phyloP scores from a whole-genome alignment of 2,888 invertebrate genomes.

The Dioctria rufipes region DNA sequence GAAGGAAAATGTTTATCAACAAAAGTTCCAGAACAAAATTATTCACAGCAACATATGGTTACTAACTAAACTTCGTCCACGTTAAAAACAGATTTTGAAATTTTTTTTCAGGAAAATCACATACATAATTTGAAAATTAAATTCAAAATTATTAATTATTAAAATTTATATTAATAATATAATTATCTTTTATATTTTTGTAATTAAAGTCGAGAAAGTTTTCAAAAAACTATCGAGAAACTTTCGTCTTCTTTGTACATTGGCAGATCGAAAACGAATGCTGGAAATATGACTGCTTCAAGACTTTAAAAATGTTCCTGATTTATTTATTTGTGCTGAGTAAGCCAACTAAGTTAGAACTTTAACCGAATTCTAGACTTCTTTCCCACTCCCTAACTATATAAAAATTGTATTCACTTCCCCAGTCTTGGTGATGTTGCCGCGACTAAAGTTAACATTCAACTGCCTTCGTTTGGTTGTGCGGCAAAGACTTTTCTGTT shows the following conservation, averaged over 20 bases:
- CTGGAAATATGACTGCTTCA: not conserved
- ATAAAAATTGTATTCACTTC: not conserved
- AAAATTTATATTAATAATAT: not conserved
- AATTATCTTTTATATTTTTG: not conserved
- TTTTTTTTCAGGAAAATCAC: not conserved
- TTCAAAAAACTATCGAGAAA: not conserved
- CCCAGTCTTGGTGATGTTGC: conserved; percentile 58
- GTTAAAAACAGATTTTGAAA: conserved; percentile 2
- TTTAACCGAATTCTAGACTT: conserved; percentile 39
- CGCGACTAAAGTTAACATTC: conserved; percentile 66
- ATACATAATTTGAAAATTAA: not conserved
- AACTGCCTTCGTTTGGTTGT: conserved; percentile 62
- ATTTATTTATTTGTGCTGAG: not conserved
- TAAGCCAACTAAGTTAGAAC: conserved; percentile 36
- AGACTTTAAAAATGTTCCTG: conserved; percentile 13
- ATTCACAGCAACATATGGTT: conserved; percentile 45
- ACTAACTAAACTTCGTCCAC: not conserved
- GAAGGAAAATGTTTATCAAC: conserved; percentile 29
- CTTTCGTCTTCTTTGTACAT: not conserved
- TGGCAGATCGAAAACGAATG: conserved; percentile 21
- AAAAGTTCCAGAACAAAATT: conserved; percentile 30
- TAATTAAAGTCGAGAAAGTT: too few relatives aligned
- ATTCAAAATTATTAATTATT: not conserved
- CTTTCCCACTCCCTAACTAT: conserved; percentile 20
- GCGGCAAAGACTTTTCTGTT: conserved; percentile 35